Base-by-base conservation (phyloP, 2,888 invertebrate species). In the Volucella inflata region DNA sequence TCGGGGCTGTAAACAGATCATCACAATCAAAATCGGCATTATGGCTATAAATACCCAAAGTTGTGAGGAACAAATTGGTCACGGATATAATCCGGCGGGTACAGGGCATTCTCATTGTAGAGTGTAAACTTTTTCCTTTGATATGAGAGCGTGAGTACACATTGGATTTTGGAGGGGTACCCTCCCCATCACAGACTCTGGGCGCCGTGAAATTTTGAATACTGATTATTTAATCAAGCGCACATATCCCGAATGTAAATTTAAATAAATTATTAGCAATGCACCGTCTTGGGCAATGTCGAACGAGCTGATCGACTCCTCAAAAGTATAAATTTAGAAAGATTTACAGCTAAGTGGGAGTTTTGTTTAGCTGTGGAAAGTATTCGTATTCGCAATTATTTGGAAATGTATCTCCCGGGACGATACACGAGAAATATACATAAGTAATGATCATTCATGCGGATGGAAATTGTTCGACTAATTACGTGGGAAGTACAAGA, bases 1-100 rank as follows among this genome's bases (percentile, higher is more conserved):
- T 55, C 30, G 6, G 30, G 12, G 14, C 70, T 14, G 48, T 70
- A 77, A 70, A 70, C 62, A 77, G 21, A 44, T 46, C 57, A 59
- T 76, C 67, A 44, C 62, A 62, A 59, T 76, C 67, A 50, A 53
- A 70, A 70, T 62, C 62, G 62, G 70, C 53, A 70, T 48, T 55
- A 6, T 46, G 17, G 53, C 70, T 68, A 77, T 70, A 77, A 77
- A 77, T 77, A 70, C 46, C n/a, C 36, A 30, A 44, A 59, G 62
- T 55, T 77, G 62, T 70, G 62, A 53, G 16, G n/a, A 42, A 53
- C 59, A 40, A 30, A 55, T 30, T 50, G 21, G 30, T 40, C 38
- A n/a, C 14, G 8, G 38, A 30, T 30, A 30, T 1, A 30, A 30
- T 6, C 30, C 30, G 30, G 8, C n/a, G 57, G 38, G 14, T 14